Percentiles rank a stretch among this genome's conserved stretches.
phyloP scores from a whole-genome alignment of 2,888 invertebrate genomes.

The Oeneis ivallda region DNA sequence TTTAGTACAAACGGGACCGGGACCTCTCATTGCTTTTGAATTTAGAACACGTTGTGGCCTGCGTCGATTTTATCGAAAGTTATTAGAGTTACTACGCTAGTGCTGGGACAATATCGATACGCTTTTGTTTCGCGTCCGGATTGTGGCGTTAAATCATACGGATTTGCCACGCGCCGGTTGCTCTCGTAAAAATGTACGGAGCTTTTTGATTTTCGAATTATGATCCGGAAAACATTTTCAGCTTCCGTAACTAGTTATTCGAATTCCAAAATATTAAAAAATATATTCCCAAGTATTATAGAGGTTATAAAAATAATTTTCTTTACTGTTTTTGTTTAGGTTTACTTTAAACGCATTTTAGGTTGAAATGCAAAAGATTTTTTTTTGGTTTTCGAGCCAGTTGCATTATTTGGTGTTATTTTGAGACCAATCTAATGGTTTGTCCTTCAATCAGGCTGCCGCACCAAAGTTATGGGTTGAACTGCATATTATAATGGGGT shows the following conservation, averaged over 20 bases:
- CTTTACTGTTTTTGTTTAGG: not conserved
- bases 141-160: constrained; percentile 17
- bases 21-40: constrained; percentile 44
- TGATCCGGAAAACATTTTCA: constrained; percentile 16
- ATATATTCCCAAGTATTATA: not conserved
- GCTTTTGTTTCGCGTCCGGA: constrained; percentile 7
- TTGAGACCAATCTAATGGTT: too few relatives aligned
- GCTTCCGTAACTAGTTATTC: constrained; percentile 9
- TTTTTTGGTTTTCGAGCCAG: too few relatives aligned
- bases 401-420: too few relatives aligned
- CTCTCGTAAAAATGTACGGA: constrained; percentile 7
- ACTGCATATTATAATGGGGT: too few relatives aligned
- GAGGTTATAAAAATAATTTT: not conserved
- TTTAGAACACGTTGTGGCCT: constrained; percentile 34
- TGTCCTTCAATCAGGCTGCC: too few relatives aligned
- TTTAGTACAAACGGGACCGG: constrained; percentile 36
- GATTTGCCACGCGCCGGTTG: constrained; percentile 7
- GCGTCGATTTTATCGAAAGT: constrained; percentile 44
- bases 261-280: constrained; percentile 7
- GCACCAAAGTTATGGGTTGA: too few relatives aligned
- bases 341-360: not conserved
- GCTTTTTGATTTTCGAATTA: constrained; percentile 16
- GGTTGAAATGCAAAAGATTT: not conserved
- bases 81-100: constrained; percentile 46
- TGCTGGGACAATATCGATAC: constrained; percentile 43